Evolutionary conservation across 2,888 invertebrate species (phyloP).

Genomic region (Odontothrips loti): DNA sequence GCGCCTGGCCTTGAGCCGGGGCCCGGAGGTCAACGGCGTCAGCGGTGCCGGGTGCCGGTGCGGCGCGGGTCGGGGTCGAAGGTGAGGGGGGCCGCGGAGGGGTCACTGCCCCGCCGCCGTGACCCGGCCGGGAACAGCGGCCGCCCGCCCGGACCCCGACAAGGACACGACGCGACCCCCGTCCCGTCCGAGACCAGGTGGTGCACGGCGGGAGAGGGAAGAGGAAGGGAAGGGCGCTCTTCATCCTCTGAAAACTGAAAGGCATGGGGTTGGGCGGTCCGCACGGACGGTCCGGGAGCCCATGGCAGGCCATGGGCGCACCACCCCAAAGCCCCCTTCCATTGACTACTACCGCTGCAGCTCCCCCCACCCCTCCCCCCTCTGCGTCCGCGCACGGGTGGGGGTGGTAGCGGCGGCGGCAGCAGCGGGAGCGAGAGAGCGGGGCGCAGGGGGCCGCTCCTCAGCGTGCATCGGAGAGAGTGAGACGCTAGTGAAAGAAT

Average conservation of each 20-base stretch:
- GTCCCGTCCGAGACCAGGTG: too few species aligned
- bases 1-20: neutral
- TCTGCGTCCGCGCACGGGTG: neutral
- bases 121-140: too few species aligned
- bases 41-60: neutral
- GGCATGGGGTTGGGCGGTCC: neutral
- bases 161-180: too few species aligned
- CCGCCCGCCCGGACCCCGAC: too few species aligned
- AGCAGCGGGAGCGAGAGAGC: neutral
- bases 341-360: neutral
- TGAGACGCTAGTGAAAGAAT: neutral
- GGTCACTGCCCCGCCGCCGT: too few species aligned
- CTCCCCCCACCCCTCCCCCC: neutral
- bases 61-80: neutral
- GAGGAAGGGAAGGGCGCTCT: neutral
- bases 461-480: neutral
- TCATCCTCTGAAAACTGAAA: constrained; percentile 5
- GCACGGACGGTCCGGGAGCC: too few species aligned
- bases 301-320: neutral
- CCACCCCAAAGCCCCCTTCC: neutral
- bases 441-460: neutral
- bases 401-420: neutral
- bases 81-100: too few species aligned
- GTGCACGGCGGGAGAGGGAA: too few species aligned
- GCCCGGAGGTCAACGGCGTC: neutral